phyloP scores from a whole-genome alignment of 2,888 invertebrate genomes.

The Malthinus seriepunctatus region DNA sequence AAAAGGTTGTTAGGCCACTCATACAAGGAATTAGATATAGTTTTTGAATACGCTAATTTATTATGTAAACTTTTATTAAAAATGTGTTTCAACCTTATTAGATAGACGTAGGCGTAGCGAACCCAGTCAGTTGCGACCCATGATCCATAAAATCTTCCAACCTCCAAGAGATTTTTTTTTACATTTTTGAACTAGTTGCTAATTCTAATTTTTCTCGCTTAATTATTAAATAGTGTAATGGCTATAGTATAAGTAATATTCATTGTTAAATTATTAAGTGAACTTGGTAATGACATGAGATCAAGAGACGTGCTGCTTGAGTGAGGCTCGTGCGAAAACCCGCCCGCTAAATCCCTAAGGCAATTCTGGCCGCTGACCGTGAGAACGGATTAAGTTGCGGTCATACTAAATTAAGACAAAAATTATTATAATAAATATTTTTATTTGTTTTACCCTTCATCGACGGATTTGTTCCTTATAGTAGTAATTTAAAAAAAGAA shows the following conservation, averaged over 20 bases:
- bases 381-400: slow-evolving; percentile 38
- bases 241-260: slow-evolving; percentile 6
- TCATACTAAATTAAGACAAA: slow-evolving; percentile 11
- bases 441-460: neutral
- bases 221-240: too few species aligned
- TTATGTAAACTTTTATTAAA: too few species aligned
- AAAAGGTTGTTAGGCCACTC: too few species aligned
- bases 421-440: slow-evolving; percentile 8
- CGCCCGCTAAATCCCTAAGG: slow-evolving; percentile 38
- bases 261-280: slow-evolving; percentile 21
- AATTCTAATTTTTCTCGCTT: too few species aligned
- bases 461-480: neutral
- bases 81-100: too few species aligned
- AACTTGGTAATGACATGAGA: slow-evolving; percentile 35
- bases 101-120: too few species aligned
- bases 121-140: too few species aligned
- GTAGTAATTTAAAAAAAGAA: neutral
- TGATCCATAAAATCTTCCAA: too few species aligned
- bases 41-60: too few species aligned
- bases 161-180: too few species aligned
- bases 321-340: slow-evolving; percentile 39
- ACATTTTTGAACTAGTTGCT: too few species aligned
- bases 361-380: slow-evolving; percentile 46
- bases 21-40: too few species aligned
- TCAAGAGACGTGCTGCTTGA: slow-evolving; percentile 27